Base-by-base conservation (phyloP, 2,113 vertebrate genomes). In the Pseudorhombus dupliciocellatus region DNA sequence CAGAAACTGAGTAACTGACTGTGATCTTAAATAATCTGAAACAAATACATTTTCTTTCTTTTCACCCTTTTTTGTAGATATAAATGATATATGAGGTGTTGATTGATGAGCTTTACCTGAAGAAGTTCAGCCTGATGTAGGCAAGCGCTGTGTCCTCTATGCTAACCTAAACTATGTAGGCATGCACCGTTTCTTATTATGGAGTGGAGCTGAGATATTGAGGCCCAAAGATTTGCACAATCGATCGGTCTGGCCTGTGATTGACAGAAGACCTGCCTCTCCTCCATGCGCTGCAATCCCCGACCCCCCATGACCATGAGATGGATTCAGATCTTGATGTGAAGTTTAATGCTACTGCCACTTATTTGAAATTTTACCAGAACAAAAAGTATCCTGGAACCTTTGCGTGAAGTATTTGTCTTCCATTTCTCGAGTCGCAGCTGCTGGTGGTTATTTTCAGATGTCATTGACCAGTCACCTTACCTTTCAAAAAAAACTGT, bases 381-480 rank as follows among this genome's bases (percentile, higher is more conserved):
- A 73, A 76, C 34, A 72, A 63, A 71, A 66, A 30, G 31, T 68
- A 37, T 53, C 24, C n/a, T 53, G 1, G 22, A 34, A 70, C 61
- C 64, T 54, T 12, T 60, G 66, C 56, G 11, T 48, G 30, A 26
- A 77, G 51, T 48, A 58, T 21, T 54, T 30, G 61, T 70, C 60
- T 64, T 69, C 52, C 60, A 73, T 79, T 77, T 71, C 10, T 61
- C 77, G 65, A 72, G 67, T 83, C 71, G 60, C 72, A 74, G 76
- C 78, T 72, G 64, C 53, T 66, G 70, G 77, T 84, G 81, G 83
- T 79, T 84, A 85, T 88, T 88, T 90, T 87, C 80, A 84, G 86
- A 85, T 87, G 87, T 89, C 88, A 91, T 85, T 91, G 90, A 83
- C 72, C 65, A 52, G 77, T 89, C 81, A 88, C 88, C 83, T 83